Percentiles rank a stretch among this genome's conserved stretches.
Conservation (phyloP, 2,797 vertebrate species). For the Botia kubotai region DNA sequence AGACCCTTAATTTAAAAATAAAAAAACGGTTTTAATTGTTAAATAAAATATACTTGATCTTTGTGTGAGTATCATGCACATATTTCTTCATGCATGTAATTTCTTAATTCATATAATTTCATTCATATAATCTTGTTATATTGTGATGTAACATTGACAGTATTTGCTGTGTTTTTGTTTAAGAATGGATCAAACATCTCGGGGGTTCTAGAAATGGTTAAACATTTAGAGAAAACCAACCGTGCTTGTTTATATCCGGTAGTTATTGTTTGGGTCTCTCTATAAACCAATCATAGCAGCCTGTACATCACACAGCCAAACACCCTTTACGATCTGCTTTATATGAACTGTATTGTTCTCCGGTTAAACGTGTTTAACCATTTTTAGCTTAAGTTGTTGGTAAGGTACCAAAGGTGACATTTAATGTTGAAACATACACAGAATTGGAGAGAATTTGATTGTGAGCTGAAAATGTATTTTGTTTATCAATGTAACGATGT, state of each 20-base stretch:
- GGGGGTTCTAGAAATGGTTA: conserved; percentile 73
- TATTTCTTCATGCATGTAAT: no score
- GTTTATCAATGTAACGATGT: no score
- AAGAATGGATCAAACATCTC: conserved; percentile 64
- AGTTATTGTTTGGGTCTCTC: conserved; percentile 81
- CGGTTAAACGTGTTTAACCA: neutral
- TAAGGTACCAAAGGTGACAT: no score
- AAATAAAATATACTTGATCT: neutral
- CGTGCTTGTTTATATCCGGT: conserved; percentile 78
- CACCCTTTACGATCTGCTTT: no score
- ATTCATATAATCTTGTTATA: no score
- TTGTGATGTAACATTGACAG: no score
- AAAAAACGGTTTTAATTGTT: neutral
- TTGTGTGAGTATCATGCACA: no score
- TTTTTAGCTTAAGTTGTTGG: neutral
- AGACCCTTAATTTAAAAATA: neutral
- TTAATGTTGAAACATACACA: no score
- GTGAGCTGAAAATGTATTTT: no score
- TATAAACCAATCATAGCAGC: neutral
- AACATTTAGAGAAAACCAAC: conserved; percentile 71
- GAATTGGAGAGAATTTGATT: no score
- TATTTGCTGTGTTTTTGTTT: neutral
- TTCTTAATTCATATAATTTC: conserved; percentile 80
- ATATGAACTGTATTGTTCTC: no score
- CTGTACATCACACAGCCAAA: neutral